A percentile compares a stretch with the other conserved stretches of the same genome.
These are phyloP conservation scores for Melopsittacus undulatus DNA, from an alignment of 2,797 vertebrate genomes.

Conservation along the genomic window DNA sequence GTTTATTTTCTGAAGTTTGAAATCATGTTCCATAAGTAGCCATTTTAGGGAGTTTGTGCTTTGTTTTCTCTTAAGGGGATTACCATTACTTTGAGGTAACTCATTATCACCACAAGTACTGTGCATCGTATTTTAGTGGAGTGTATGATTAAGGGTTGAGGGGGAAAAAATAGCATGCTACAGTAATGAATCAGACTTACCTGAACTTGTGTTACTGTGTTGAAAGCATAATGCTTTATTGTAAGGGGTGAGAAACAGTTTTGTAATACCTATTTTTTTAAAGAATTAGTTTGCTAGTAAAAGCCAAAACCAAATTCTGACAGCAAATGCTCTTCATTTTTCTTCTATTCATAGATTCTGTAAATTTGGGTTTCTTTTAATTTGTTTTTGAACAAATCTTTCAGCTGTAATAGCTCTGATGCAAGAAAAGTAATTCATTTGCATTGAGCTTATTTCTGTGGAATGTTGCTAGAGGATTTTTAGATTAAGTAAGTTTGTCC, in stretches of 20 bases:
- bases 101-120: background rate
- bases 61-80: background rate
- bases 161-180: background rate
- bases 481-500: background rate
- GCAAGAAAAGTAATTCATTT: background rate
- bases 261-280: background rate
- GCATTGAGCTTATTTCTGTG: background rate
- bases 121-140: background rate
- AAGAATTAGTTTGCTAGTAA: background rate
- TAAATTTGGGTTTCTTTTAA: background rate
- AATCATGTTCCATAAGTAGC: background rate
- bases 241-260: background rate
- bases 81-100: background rate
- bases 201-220: background rate
- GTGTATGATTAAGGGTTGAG: background rate
- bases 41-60: background rate
- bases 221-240: background rate
- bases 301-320: background rate
- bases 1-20: background rate
- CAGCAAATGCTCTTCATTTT: background rate
- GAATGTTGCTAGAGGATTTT: background rate
- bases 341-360: background rate
- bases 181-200: background rate
- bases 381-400: background rate
- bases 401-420: background rate